Percentiles rank a stretch among this genome's conserved stretches.
These are phyloP conservation scores for Carabus problematicus DNA, from an alignment of 2,888 invertebrate genomes.

Conservation along the genomic window DNA sequence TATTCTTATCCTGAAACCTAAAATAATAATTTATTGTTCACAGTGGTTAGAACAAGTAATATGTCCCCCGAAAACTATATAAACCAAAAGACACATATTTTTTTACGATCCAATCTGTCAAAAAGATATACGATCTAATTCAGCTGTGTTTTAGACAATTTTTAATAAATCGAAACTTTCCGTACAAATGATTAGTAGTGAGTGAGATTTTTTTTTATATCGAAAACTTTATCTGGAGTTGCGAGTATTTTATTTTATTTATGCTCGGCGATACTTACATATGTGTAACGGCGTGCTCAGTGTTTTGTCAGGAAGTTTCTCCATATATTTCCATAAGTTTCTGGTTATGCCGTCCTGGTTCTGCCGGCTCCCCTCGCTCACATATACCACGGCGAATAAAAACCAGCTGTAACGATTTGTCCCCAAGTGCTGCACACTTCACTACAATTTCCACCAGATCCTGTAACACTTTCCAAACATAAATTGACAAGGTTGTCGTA, in stretches of 20 bases:
- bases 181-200: no score
- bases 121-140: no score
- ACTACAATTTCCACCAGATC: slow-evolving; percentile 31
- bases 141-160: no score
- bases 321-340: slow-evolving; percentile 40
- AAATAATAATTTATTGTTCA: no score
- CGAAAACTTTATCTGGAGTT: no score
- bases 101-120: no score
- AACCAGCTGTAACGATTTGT: slow-evolving; percentile 22
- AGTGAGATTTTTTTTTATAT: no score
- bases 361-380: background rate
- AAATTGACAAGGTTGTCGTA: slow-evolving; percentile 38
- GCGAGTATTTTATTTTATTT: slow-evolving; percentile 6
- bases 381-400: background rate
- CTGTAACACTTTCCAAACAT: slow-evolving; percentile 32
- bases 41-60: no score
- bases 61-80: no score
- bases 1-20: no score
- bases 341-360: background rate
- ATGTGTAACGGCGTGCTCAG: slow-evolving; percentile 9
- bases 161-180: no score
- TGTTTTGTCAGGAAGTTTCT: slow-evolving; percentile 26
- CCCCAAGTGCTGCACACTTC: slow-evolving; percentile 31
- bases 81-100: no score
- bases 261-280: background rate